A percentile compares a stretch with the other conserved stretches of the same genome.
Conservation (phyloP, 2,888 invertebrate genomes). For the Ochlodes sylvanus region DNA sequence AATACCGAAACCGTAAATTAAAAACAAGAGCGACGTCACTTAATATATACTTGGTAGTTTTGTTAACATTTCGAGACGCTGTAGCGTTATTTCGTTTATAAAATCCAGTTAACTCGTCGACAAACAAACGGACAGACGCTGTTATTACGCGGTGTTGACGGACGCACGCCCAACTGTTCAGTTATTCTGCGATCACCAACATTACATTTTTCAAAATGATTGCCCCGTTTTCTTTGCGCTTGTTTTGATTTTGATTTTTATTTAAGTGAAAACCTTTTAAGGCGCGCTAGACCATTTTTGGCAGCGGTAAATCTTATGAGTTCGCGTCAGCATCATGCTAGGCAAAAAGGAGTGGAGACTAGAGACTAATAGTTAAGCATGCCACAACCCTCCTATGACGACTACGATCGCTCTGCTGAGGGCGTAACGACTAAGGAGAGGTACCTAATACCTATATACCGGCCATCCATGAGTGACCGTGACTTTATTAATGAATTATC, state of each 20-base stretch:
- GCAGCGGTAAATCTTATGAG: no score
- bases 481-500: no score
- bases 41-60: neutral
- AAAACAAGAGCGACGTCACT: neutral
- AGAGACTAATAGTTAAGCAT: no score
- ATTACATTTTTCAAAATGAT: neutral
- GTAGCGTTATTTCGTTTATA: conserved; percentile 19
- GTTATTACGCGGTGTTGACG: conserved; percentile 57
- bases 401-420: no score
- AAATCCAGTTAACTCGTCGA: conserved; percentile 35
- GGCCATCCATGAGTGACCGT: no score
- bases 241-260: neutral
- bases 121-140: conserved; percentile 37
- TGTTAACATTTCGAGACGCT: conserved; percentile 16
- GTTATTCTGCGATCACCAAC: conserved; percentile 18
- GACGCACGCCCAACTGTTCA: conserved; percentile 57
- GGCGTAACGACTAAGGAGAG: no score
- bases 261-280: no score
- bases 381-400: no score
- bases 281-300: no score
- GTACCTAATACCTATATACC: no score
- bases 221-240: neutral
- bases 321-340: no score
- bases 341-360: no score
- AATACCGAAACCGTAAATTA: neutral